Conservation (phyloP, 2,113 vertebrate species). For the Phylloscopus trochiloides region DNA sequence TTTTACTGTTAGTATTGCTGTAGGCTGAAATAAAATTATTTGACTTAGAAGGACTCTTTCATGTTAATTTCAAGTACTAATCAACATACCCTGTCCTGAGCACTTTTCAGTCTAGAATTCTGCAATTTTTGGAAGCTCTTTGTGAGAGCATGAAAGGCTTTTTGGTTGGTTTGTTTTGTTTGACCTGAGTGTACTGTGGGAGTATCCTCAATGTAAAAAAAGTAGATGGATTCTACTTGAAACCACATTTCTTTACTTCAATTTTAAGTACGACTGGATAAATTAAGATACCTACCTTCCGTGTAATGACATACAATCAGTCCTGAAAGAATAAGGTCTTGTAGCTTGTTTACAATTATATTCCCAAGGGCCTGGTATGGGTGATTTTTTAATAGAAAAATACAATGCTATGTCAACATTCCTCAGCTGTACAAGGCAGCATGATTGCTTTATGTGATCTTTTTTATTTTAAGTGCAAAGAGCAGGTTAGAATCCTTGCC, state of each 20-base stretch:
- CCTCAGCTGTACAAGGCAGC: not conserved
- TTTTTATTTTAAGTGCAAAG: not conserved
- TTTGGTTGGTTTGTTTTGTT: not conserved
- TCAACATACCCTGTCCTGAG: not conserved
- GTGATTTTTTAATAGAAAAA: not conserved
- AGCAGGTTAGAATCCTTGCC: not conserved
- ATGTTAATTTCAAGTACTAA: not conserved
- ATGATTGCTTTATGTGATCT: not conserved
- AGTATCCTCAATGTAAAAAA: not conserved
- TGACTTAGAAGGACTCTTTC: not conserved
- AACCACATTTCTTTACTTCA: not conserved
- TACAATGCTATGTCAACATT: not conserved
- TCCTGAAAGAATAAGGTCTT: not conserved
- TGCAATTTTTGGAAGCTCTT: not conserved
- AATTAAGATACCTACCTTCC: not conserved
- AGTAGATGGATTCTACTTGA: not conserved
- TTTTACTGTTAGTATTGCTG: not conserved
- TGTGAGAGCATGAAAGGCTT: not conserved
- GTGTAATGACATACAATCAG: not conserved
- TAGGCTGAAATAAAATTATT: slow-evolving; percentile 43
- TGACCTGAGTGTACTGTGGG: not conserved
- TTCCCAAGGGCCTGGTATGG: not conserved
- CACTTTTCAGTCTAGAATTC: not conserved
- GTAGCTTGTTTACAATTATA: not conserved
- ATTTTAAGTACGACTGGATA: not conserved